phyloP scores from a whole-genome alignment of 2,113 vertebrate genomes.

The Centropristis striata region DNA sequence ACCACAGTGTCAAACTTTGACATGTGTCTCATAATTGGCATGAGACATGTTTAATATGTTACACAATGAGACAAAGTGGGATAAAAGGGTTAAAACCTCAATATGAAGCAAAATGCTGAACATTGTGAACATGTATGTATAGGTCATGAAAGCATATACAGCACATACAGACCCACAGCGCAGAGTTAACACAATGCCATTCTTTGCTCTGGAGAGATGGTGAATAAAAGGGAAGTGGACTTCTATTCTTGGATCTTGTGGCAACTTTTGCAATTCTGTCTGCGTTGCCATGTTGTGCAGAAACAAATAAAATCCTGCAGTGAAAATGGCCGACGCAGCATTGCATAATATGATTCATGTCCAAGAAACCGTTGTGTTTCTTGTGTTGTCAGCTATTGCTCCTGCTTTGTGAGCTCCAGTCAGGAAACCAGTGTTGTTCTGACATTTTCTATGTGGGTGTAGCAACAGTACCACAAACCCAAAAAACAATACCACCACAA shows the following conservation, averaged over 20 bases:
- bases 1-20: too few species aligned
- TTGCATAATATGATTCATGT: conserved; percentile 26
- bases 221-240: conserved; percentile 55
- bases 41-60: too few species aligned
- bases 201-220: background rate
- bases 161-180: background rate
- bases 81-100: too few species aligned
- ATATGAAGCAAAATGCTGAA: too few species aligned
- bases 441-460: conserved; percentile 61
- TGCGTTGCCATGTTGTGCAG: conserved; percentile 9
- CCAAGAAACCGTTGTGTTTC: conserved; percentile 1
- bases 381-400: conserved; percentile 42
- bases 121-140: too few species aligned
- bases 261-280: conserved; percentile 56
- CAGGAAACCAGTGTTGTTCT: conserved; percentile 71
- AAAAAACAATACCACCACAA: conserved; percentile 37
- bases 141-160: background rate
- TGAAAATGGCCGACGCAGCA: conserved; percentile 36
- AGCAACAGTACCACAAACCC: conserved; percentile 4
- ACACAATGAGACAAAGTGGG: too few species aligned
- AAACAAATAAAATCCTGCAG: conserved; percentile 5
- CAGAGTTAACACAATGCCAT: too few species aligned
- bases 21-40: too few species aligned
- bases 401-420: conserved; percentile 5
- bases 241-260: conserved; percentile 40